phyloP scores from a whole-genome alignment of 2,797 vertebrate genomes.

The Sternotherus odoratus region DNA sequence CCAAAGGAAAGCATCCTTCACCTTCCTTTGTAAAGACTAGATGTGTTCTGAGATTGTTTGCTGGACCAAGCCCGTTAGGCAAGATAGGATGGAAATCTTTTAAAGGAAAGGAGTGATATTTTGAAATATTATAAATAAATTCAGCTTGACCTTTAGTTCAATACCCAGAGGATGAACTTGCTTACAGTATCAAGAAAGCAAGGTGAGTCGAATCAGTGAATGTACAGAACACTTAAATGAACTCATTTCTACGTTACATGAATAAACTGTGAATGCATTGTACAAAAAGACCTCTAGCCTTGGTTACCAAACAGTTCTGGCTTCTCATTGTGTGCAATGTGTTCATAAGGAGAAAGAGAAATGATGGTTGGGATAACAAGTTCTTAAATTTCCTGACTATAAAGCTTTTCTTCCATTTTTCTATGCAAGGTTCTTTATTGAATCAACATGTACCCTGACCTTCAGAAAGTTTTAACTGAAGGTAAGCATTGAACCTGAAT shows the following conservation, averaged over 20 bases:
- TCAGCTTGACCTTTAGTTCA: background rate
- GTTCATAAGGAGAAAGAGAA: background rate
- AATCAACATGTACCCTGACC: conserved; percentile 13
- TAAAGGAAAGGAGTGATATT: background rate
- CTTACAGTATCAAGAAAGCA: background rate
- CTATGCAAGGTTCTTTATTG: background rate
- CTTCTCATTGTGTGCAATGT: background rate
- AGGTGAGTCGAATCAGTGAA: background rate
- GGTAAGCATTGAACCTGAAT: conserved; percentile 5
- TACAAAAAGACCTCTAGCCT: background rate
- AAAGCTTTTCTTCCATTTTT: background rate
- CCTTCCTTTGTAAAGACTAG: background rate
- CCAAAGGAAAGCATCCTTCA: background rate
- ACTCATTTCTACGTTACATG: background rate
- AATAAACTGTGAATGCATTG: background rate
- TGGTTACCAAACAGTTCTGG: background rate
- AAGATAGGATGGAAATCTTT: background rate
- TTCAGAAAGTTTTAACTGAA: conserved; percentile 28
- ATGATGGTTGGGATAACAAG: background rate
- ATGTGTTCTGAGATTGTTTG: background rate
- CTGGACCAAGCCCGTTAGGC: background rate
- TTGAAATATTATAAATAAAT: background rate
- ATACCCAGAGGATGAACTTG: background rate
- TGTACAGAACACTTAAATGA: background rate
- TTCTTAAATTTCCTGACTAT: background rate